Conservation (phyloP, 1,140 invertebrate species). For the Brachionus asplanchnoidis region DNA sequence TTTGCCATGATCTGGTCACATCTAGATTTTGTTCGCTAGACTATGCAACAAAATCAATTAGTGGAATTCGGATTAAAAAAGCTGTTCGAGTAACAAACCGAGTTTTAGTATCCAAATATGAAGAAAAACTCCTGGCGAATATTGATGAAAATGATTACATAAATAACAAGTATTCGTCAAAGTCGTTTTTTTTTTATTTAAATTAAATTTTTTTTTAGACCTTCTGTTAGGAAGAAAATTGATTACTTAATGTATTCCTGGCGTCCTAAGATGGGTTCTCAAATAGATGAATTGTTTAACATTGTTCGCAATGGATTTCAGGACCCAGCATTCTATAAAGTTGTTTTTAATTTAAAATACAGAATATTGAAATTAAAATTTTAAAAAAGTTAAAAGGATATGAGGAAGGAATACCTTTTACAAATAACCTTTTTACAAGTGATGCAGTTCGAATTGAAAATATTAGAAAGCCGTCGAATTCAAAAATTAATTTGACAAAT, state of each 20-base stretch:
- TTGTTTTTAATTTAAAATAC: conserved; percentile 35
- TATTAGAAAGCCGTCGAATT: conserved; percentile 43
- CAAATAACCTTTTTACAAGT: conserved; percentile 53
- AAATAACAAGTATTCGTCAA: conserved; percentile 26
- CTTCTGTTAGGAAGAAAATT: conserved; percentile 35
- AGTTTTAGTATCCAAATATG: conserved; percentile 51
- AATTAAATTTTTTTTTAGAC: not conserved
- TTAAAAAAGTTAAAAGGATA: conserved; percentile 49
- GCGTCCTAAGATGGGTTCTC: not conserved
- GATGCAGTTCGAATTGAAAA: conserved; percentile 50
- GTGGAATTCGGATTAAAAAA: conserved; percentile 52
- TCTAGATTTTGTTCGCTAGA: conserved; percentile 56
- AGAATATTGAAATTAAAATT: not conserved
- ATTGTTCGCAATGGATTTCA: conserved; percentile 49
- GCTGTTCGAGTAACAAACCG: conserved; percentile 54
- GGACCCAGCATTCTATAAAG: conserved; percentile 51
- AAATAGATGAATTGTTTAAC: not conserved
- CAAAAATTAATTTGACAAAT: not conserved
- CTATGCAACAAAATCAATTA: conserved; percentile 49
- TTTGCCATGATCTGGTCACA: conserved; percentile 54
- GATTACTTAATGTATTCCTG: conserved; percentile 28
- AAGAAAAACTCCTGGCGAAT: conserved; percentile 49
- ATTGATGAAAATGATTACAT: conserved; percentile 45
- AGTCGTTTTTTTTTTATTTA: not conserved
- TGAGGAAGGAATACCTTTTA: conserved; percentile 54